Percentiles rank a stretch among this genome's conserved stretches.
Evolutionary conservation across 2,888 invertebrate genomes (phyloP).

Genomic region (Agrotis clavis): DNA sequence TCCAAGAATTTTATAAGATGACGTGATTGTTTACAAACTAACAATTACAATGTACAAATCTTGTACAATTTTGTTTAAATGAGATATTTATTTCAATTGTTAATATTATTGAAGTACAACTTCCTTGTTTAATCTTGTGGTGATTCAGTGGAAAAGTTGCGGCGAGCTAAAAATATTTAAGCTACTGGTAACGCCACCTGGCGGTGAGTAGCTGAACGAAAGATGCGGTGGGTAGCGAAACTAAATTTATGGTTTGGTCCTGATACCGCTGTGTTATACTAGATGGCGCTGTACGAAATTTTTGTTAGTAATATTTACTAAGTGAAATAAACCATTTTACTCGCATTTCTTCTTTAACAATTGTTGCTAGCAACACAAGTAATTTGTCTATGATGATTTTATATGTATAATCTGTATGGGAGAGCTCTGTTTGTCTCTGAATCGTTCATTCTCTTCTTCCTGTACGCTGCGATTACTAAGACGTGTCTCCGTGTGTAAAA

Average conservation of each 20-base stretch:
- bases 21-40: slow-evolving; percentile 31
- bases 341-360: not conserved
- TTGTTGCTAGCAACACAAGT: no score
- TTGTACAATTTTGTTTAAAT: not conserved
- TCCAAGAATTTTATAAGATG: slow-evolving; percentile 39
- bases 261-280: slow-evolving; percentile 26
- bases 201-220: slow-evolving; percentile 63
- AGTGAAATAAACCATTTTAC: not conserved
- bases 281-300: slow-evolving; percentile 75
- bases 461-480: no score
- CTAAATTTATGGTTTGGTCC: slow-evolving; percentile 24
- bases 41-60: slow-evolving; percentile 19
- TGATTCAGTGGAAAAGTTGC: slow-evolving; percentile 19
- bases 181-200: slow-evolving; percentile 58
- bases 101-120: not conserved
- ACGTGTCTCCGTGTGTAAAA: no score
- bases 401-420: no score
- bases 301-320: not conserved
- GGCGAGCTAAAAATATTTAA: not conserved
- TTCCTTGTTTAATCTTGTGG: slow-evolving; percentile 25
- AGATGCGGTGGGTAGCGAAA: slow-evolving; percentile 58
- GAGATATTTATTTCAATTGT: not conserved
- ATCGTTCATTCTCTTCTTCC: no score
- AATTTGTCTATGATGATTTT: no score
- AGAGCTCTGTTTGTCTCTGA: no score